Conservation (phyloP, 1,140 invertebrate genomes). For the Microplitis mediator region DNA sequence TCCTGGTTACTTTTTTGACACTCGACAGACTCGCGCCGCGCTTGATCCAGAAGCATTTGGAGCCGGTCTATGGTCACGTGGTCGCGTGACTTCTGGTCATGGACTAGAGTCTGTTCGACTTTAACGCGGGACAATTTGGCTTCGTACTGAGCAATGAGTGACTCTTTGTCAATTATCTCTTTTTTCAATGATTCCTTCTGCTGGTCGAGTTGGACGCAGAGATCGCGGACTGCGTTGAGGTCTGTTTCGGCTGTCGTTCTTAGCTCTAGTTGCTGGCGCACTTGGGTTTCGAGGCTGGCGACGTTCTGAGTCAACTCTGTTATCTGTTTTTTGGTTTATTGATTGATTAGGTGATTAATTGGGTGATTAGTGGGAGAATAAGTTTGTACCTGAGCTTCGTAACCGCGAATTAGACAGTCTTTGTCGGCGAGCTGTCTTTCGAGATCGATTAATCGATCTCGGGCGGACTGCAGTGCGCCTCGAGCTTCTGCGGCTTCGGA, state of each 20-base stretch:
- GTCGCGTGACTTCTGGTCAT: slow-evolving; percentile 60
- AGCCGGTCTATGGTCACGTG: slow-evolving; percentile 57
- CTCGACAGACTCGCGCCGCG: slow-evolving; percentile 63
- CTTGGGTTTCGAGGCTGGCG: slow-evolving; percentile 62
- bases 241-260: slow-evolving; percentile 56
- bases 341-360: too few relatives aligned
- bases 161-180: slow-evolving; percentile 54
- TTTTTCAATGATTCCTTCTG: slow-evolving; percentile 61
- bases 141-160: slow-evolving; percentile 53
- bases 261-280: slow-evolving; percentile 55
- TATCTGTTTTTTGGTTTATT: slow-evolving; percentile 52
- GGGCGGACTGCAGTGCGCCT: slow-evolving; percentile 61
- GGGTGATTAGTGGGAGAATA: not conserved
- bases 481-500: slow-evolving; percentile 70
- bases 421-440: slow-evolving; percentile 62
- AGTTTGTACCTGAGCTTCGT: slow-evolving; percentile 62
- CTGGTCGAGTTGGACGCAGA: slow-evolving; percentile 64
- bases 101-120: slow-evolving; percentile 53
- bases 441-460: slow-evolving; percentile 62
- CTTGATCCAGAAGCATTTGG: slow-evolving; percentile 60
- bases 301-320: slow-evolving; percentile 62
- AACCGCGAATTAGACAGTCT: slow-evolving; percentile 62
- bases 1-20: slow-evolving; percentile 61
- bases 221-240: slow-evolving; percentile 59
- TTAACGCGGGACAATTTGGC: slow-evolving; percentile 52